Base-by-base conservation (phyloP, 1,140 invertebrate species). In the Calephelis nemesis region DNA sequence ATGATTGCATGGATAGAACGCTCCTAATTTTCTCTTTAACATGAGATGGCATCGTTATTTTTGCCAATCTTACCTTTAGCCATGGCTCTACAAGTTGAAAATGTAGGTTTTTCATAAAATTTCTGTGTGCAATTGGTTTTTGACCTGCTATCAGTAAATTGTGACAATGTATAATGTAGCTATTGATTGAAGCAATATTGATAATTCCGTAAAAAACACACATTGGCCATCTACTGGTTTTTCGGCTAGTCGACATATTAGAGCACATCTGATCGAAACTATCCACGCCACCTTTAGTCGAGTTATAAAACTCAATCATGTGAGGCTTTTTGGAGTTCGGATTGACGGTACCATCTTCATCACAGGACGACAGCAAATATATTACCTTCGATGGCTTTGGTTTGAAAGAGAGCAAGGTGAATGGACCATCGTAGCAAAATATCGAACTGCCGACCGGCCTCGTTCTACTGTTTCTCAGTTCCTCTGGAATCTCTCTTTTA, bases 311-410 rank as follows among this genome's bases (percentile, higher is more conserved):
- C 13, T 70, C 15, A 19, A 19, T 19, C 0, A 19, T 19, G 15
- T 19, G 0, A 19, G 15, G 15, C 15, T 19, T 19, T 11, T 68
- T 60, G 1, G 50, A 47, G 2, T 12, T 49, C 8, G 42, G n/a
- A 63, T 73, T 70, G 45, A 73, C 48, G 0, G 65, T 68, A 19
- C 62, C 68, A 19, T 70, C 65, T 68, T 73, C 72, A 62, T 73
- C 15, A 19, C 15, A 19, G 15, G 15, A 19, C 15, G 15, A 19
- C 15, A 19, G 15, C 15, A 19, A 19, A 60, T 69, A 74, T 48
- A 90, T 80, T 49, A 75, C 65, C 75, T 87, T 91, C 7, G 73
- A 78, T 69, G 70, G 78, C 71, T 84, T 86, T 54, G 88, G 81
- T 62, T 72, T 80, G 73, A 76, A 88, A 0, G 87, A 91, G 60